Base-by-base conservation (phyloP, 2,888 invertebrate genomes). In the Polylopha cassiicola region DNA sequence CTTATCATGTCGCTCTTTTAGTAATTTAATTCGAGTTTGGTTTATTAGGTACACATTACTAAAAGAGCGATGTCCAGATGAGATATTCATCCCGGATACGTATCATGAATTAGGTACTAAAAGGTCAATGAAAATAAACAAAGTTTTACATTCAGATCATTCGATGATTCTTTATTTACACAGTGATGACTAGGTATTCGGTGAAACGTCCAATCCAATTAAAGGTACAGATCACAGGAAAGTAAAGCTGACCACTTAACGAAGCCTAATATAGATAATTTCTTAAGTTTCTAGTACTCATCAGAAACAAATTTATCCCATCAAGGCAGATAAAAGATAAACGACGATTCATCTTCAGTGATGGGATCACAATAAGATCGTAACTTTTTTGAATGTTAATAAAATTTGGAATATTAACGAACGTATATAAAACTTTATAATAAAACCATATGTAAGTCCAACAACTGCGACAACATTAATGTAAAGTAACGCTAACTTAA, bases 81-180 rank as follows among this genome's bases (percentile, higher is more conserved):
- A 15, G 22, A 15, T 32, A 22, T 8, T 22, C 14, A 7, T 20
- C 29, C 18, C n/a, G 5, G 17, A 30, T n/a, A 7, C 3, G 1
- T 30, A 3, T 7, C 9, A 18, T 16, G 22, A 20, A 27, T 5
- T 5, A 16, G 5, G 9, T 21, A 10, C 2, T 18, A 21, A 20
- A 10, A 21, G 23, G 28, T n/a, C 10, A 36, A 10, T 21, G 42
- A 84, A 78, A 65, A 82, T 30, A 36, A 78, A 80, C 67, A 55
- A 58, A 22, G 9, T 21, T 18, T 46, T 77, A 84, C 84, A 85
- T 80, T 80, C 71, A 85, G 82, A 85, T 82, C 77, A 76, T 80
- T 79, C 78, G 76, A 82, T 81, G 80, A 77, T 63, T 74, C 61
- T 84, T 85, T 84, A 85, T 85, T 84, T 84, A 85, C 81, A 82